Evolutionary conservation across 2,888 invertebrate genomes (phyloP).

Genomic region (Idaea biselata): DNA sequence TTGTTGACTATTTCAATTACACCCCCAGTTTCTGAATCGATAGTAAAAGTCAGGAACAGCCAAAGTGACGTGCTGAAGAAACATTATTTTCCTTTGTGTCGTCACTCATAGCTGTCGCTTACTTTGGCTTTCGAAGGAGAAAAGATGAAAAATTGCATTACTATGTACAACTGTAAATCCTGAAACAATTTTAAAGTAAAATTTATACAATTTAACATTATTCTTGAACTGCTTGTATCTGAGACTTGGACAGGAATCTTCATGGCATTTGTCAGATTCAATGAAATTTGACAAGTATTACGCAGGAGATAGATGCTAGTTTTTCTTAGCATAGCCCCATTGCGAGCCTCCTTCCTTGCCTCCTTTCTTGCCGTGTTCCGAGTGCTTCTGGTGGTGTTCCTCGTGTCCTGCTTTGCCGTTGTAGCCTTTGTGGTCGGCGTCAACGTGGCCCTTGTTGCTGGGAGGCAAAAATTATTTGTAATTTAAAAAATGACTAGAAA

Average conservation of each 20-base stretch:
- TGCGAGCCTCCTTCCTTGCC: constrained; percentile 79
- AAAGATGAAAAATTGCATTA: too few relatives aligned
- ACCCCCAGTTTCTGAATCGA: too few relatives aligned
- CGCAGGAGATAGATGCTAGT: constrained; percentile 33
- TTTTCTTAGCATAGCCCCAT: constrained; percentile 67
- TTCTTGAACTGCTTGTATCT: too few relatives aligned
- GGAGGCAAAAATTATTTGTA: constrained; percentile 2
- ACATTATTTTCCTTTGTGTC: too few relatives aligned
- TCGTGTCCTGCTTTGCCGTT: constrained; percentile 83
- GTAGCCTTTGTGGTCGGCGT: constrained; percentile 83
- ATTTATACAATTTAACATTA: background rate
- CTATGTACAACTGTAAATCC: background rate
- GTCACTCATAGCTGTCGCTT: too few relatives aligned
- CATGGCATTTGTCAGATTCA: background rate
- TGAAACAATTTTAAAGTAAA: background rate
- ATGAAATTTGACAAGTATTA: background rate
- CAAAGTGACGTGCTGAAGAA: too few relatives aligned
- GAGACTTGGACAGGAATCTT: background rate
- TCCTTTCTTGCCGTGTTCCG: constrained; percentile 81
- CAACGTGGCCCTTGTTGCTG: constrained; percentile 83
- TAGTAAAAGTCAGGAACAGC: too few relatives aligned
- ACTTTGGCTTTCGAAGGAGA: too few relatives aligned
- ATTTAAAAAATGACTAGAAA: background rate
- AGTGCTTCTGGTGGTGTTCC: constrained; percentile 81
- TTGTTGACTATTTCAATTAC: too few relatives aligned